These are phyloP conservation scores for Latheticus oryzae DNA, from an alignment of 2,888 invertebrate species.

Conservation along the genomic window DNA sequence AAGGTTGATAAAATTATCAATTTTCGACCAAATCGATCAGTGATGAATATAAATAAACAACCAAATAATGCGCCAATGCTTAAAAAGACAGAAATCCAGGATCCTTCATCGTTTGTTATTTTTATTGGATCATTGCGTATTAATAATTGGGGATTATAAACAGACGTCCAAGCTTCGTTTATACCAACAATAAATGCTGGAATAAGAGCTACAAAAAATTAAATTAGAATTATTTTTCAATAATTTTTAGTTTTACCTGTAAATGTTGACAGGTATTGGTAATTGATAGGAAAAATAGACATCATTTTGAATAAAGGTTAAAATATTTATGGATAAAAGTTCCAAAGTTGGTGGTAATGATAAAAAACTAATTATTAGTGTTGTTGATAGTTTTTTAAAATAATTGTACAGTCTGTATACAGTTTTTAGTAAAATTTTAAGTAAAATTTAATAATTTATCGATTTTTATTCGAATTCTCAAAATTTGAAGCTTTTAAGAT, in stretches of 20 bases:
- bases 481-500: too few relatives aligned
- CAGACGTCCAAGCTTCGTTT: conserved; percentile 72
- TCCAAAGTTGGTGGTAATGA: too few relatives aligned
- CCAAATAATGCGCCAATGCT: conserved; percentile 74
- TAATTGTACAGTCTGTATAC: too few relatives aligned
- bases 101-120: conserved; percentile 68
- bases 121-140: conserved; percentile 43
- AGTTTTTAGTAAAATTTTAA: too few relatives aligned
- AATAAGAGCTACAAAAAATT: conserved; percentile 53
- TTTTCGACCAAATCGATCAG: conserved; percentile 19
- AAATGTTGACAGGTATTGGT: conserved; percentile 1
- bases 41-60: conserved; percentile 57
- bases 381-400: too few relatives aligned
- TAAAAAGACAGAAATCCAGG: conserved; percentile 73
- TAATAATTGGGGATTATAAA: conserved; percentile 68
- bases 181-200: conserved; percentile 55
- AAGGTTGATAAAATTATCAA: conserved; percentile 2
- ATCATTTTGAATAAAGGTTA: too few relatives aligned
- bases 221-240: neutral
- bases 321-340: too few relatives aligned
- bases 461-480: too few relatives aligned
- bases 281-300: too few relatives aligned
- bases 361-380: too few relatives aligned
- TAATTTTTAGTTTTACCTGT: neutral
- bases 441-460: too few relatives aligned